phyloP scores from a whole-genome alignment of 2,797 vertebrate genomes.

The Chaetodon trifasciatus region DNA sequence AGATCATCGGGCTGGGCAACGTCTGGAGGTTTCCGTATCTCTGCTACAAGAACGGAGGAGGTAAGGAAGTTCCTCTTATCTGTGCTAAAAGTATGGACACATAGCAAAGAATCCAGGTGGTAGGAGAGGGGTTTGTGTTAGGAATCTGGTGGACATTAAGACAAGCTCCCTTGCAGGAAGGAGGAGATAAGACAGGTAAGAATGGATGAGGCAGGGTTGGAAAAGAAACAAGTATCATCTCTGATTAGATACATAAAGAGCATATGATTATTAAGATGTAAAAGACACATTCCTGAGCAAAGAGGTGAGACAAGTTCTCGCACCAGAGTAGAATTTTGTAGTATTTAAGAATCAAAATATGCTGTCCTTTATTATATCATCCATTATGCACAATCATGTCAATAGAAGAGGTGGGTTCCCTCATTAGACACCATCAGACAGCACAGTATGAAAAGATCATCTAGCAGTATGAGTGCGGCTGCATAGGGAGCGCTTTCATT shows the following conservation, averaged over 20 bases:
- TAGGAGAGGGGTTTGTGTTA: background rate
- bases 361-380: slow-evolving; percentile 22
- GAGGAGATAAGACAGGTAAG: background rate
- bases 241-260: background rate
- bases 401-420: slow-evolving; percentile 37
- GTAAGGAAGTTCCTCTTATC: slow-evolving; percentile 90
- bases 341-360: background rate
- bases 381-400: slow-evolving; percentile 42
- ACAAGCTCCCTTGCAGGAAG: background rate
- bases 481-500: slow-evolving; percentile 1
- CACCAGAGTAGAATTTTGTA: background rate
- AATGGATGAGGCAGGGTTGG: background rate
- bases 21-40: slow-evolving; percentile 99
- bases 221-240: background rate
- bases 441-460: slow-evolving; percentile 63
- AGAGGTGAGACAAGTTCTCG: background rate
- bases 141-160: background rate
- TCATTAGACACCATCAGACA: slow-evolving; percentile 60
- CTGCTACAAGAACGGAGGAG: slow-evolving; percentile 99
- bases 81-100: background rate
- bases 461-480: slow-evolving; percentile 9
- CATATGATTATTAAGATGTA: background rate
- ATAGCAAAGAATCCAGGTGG: background rate
- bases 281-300: background rate
- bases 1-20: slow-evolving; percentile 98